phyloP scores from a whole-genome alignment of 2,888 invertebrate genomes.

The Hydrotaea diabolus region DNA sequence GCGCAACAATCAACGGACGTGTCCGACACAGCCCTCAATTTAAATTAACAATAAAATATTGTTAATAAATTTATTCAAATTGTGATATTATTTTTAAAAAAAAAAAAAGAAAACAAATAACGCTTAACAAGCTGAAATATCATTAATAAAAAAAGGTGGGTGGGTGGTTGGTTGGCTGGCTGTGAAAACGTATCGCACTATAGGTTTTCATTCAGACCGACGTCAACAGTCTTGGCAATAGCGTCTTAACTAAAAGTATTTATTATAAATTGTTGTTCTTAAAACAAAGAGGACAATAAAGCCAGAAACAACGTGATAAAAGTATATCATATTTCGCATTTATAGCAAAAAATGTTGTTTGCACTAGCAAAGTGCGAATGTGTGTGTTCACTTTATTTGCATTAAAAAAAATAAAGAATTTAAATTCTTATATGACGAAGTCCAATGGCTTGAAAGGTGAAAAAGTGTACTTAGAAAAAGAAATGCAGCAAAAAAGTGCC shows the following conservation, averaged over 20 bases:
- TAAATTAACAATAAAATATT: constrained; percentile 6
- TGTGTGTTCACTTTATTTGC: not conserved
- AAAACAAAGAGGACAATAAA: not conserved
- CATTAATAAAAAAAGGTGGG: constrained; percentile 24
- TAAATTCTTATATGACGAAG: too few relatives aligned
- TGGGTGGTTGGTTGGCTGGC: too few relatives aligned
- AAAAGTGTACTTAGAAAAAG: too few relatives aligned
- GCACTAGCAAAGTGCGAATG: not conserved
- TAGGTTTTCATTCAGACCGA: not conserved
- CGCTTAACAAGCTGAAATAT: not conserved
- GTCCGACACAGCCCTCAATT: constrained; percentile 3
- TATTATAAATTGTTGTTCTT: too few relatives aligned
- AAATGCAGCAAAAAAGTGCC: too few relatives aligned
- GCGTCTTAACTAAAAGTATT: too few relatives aligned
- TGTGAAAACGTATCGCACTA: too few relatives aligned
- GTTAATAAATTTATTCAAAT: not conserved
- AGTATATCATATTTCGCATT: constrained; percentile 15
- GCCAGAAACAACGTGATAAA: constrained; percentile 8
- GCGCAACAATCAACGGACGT: constrained; percentile 53
- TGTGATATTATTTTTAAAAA: not conserved
- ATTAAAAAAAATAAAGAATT: not conserved
- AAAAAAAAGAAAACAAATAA: constrained; percentile 7
- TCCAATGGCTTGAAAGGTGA: too few relatives aligned
- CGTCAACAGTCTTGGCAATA: not conserved
- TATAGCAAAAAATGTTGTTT: not conserved